Evolutionary conservation across 2,113 vertebrate genomes (phyloP), one percentile per base, ranked within the genome.

Genomic region (Brachypteracias leptosomus): DNA sequence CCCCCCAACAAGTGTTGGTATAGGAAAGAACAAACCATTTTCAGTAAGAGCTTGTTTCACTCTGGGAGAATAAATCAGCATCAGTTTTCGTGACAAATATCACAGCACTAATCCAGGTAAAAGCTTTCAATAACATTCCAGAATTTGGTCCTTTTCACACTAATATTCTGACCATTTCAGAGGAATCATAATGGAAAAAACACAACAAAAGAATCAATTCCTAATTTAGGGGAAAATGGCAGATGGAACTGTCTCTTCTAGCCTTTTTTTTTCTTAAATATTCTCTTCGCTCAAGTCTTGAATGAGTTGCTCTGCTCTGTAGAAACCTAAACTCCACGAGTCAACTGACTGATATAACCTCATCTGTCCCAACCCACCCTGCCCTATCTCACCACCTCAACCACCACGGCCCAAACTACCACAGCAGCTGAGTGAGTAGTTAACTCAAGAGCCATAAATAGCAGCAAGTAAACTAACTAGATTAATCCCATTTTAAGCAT

Each of bases 391-490:
- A 0, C 73, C 51, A 44, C 71, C 67, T 79, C 40, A 70, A 33
- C 62, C 74, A 76, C 9, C 22, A 6, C 2, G 6, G 74, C 49
- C 57, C 78, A 61, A 49, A 73, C 49, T 81, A 93, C n/a, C 57
- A 6, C 1, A 1, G 85, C 81, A 70, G 75, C 26, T 1, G 0
- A 62, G 58, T 0, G 29, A 87, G 90, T 7, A 59, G 36, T 61
- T 91, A 87, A 77, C 52, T 78, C 70, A 38, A 51, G 52, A 59
- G 47, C 93, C 88, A 93, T 25, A 90, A 96, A 93, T 86, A 93
- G 93, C 82, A 91, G 62, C 93, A 67, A 93, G 68, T 36, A 77
- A 95, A 67, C 93, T 70, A 93, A 84, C 80, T 80, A 90, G 91
- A 91, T 36, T 89, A 91, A 95, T 57, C n/a, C 89, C 92, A 59